These are phyloP conservation scores for Vannuccia rotundouncinata DNA, from an alignment of 2,888 invertebrate genomes.

Conservation along the genomic window DNA sequence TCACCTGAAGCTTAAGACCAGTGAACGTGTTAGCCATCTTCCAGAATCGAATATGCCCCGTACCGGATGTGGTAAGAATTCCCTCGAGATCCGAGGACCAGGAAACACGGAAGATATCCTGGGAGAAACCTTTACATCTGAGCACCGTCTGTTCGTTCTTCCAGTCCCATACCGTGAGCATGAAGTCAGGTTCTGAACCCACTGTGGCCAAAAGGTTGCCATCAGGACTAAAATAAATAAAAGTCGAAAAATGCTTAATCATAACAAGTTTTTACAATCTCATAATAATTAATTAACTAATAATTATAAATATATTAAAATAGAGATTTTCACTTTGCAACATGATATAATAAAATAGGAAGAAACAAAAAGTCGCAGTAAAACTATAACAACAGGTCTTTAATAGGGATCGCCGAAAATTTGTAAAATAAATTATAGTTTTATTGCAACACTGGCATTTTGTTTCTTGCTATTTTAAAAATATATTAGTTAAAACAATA, in stretches of 20 bases:
- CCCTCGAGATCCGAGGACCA: slow-evolving; percentile 76
- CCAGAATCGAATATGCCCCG: slow-evolving; percentile 55
- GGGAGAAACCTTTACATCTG: slow-evolving; percentile 73
- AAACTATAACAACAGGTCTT: too few species aligned
- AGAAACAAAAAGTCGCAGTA: too few species aligned
- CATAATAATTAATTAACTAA: too few species aligned
- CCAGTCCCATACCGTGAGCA: slow-evolving; percentile 85
- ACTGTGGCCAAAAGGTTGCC: slow-evolving; percentile 74
- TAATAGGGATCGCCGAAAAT: too few species aligned
- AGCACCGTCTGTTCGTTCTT: slow-evolving; percentile 67
- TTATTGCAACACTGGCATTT: too few species aligned
- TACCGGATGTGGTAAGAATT: slow-evolving; percentile 71
- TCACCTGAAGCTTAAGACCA: slow-evolving; percentile 77
- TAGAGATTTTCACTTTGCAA: too few species aligned
- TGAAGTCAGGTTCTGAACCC: slow-evolving; percentile 77
- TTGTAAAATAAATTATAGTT: too few species aligned
- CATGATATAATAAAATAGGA: too few species aligned
- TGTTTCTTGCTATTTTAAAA: too few species aligned
- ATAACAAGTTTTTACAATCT: too few species aligned
- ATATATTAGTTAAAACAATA: too few species aligned
- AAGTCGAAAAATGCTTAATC: neutral
- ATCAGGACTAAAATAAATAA: slow-evolving; percentile 63
- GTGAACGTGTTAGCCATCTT: slow-evolving; percentile 85
- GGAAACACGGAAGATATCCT: slow-evolving; percentile 70
- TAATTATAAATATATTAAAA: too few species aligned